phyloP scores from a whole-genome alignment of 35 echinoderm and acorn worm genomes.

The Hemicentrotus pulcherrimus region DNA sequence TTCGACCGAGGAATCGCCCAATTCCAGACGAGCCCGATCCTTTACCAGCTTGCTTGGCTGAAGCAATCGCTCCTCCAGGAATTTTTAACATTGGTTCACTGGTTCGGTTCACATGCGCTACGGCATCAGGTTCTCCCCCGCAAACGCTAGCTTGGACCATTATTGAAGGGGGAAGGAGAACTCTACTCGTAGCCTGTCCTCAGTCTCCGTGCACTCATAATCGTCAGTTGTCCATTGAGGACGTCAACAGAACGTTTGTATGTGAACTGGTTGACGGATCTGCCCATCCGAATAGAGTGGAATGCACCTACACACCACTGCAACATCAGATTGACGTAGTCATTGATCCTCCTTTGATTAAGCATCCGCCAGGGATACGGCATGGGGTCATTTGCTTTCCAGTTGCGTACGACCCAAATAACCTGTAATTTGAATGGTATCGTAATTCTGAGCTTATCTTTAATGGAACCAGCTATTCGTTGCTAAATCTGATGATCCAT shows the following conservation, averaged over 20 bases:
- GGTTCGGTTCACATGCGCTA: not conserved
- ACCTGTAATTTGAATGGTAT: slow-evolving; percentile 21
- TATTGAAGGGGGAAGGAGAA: not conserved
- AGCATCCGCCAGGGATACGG: not conserved
- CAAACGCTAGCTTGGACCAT: not conserved
- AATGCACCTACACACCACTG: slow-evolving; percentile 7
- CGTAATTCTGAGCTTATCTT: not conserved
- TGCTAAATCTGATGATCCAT: slow-evolving; percentile 10
- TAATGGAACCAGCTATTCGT: not conserved
- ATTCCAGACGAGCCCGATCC: not conserved
- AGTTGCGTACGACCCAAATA: not conserved
- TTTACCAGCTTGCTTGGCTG: not conserved
- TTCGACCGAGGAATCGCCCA: not conserved
- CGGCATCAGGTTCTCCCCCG: not conserved
- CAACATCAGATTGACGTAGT: not conserved
- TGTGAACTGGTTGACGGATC: not conserved
- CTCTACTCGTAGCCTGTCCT: not conserved
- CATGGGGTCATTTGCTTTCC: not conserved
- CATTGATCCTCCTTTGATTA: not conserved
- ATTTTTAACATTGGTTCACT: not conserved
- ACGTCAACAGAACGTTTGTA: not conserved
- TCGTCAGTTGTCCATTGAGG: not conserved
- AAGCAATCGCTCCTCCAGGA: not conserved
- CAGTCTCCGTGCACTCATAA: slow-evolving; percentile 4
- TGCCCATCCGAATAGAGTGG: not conserved